Base-by-base conservation (phyloP, 2,888 invertebrate genomes). In the Drosophila kambysellisi region DNA sequence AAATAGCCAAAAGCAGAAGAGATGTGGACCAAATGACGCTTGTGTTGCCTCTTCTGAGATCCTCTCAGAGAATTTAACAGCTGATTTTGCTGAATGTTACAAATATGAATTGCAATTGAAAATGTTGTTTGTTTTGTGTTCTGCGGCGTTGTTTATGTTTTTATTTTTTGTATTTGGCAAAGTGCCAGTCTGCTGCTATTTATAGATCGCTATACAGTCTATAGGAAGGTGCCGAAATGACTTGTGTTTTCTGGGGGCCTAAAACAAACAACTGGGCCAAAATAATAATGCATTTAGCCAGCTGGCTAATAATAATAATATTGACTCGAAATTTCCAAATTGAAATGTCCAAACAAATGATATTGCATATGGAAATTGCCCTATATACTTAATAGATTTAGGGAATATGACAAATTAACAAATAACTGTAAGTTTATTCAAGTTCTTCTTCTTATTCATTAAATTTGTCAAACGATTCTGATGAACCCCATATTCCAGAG, bases 141-240 rank as follows among this genome's bases (percentile, higher is more conserved):
- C 30, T 37, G 5, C 43, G 25, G 57, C 53, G 51, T 65, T 78
- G 66, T 77, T 77, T 79, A 74, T 53, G 66, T 81, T 78, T 78
- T 81, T 78, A 0, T 57, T 57, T 77, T 57, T 77, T 65, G 37
- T 15, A 39, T 67, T 78, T 79, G 81, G 77, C 81, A 54, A 64
- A 63, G 15, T 39, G 53, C 43, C 25, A 9, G 81, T 59, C 54
- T 72, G 56, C 50, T 12, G 25, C 39, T 81, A 79, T 76, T 76
- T 76, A 48, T 81, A 81, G 71, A 37, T 20, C 58, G 30, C 48
- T 59, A n/a, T 32, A 29, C n/a, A 15, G 32, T 62, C 53, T 57
- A 15, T 46, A 25, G 50, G 39, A 39, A 53, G 56, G 41, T 46
- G 43, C 65, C 37, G 53, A 65, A 52, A 80, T 80, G 71, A 71